Evolutionary conservation across 2,113 vertebrate genomes (phyloP), one percentile per base, ranked within the genome.

Genomic region (Entelurus aequoreus): DNA sequence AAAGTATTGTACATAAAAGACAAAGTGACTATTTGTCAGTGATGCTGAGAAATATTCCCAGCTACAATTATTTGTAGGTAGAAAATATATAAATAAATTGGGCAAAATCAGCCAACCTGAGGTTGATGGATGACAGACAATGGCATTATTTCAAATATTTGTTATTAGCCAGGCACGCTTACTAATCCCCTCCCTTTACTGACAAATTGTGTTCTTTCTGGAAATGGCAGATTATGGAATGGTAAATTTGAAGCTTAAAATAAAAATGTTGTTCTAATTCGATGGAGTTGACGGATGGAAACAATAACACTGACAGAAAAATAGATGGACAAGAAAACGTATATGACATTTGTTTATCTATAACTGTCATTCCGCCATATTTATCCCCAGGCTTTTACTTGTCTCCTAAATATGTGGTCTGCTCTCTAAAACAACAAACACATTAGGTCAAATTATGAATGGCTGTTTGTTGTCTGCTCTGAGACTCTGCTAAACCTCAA

Each of bases 161-260:
- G 72, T 78, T 80, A 82, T 82, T 77, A 75, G 67, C 59, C 48
- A 70, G 73, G 76, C 82, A 77, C 78, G 69, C 48, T 82, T 75
- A 83, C 79, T 85, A 80, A 83, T 83, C 80, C 54, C 16, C 71
- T 50, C 50, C 5, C 8, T 66, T 40, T 28, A 57, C 35, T 67
- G 66, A 68, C 64, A 76, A 72, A 44, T 75, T 60, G 14, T 44
- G 60, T 59, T 77, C 60, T 79, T 82, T 82, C 50, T 72, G 62
- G 68, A 57, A 76, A 73, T 68, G 8, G 3, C 62, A 76, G 78
- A 76, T 83, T 83, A 77, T 67, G 60, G 59, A 61, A 67, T 80
- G 75, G 73, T 80, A 72, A 65, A 76, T 74, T 48, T 40, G 48
- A 66, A 76, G 47, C 64, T 12, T n/a, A 42, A 50, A 66, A 55